These are phyloP conservation scores for Amblyteles armatorius DNA, from an alignment of 2,888 invertebrate genomes.

Conservation along the genomic window DNA sequence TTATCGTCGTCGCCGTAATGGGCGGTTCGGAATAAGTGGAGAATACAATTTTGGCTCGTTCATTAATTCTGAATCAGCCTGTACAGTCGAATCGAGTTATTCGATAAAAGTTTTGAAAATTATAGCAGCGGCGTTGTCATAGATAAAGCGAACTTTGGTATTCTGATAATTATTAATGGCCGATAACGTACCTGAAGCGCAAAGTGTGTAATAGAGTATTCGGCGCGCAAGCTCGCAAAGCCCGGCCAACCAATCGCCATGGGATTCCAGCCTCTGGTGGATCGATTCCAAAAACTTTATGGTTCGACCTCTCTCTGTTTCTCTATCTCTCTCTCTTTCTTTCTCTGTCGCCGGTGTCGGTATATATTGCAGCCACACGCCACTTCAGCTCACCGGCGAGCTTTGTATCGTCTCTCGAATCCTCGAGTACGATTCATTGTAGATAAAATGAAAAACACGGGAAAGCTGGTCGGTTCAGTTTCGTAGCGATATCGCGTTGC, in stretches of 20 bases:
- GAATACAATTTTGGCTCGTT: too few species aligned
- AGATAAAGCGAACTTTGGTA: conserved; percentile 17
- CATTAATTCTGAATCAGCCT: neutral
- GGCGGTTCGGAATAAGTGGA: neutral
- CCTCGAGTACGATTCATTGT: conserved; percentile 11
- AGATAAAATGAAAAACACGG: conserved; percentile 22
- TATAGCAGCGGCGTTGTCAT: neutral
- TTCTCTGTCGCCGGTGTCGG: neutral
- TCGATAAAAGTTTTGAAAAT: conserved; percentile 3
- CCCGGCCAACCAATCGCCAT: neutral
- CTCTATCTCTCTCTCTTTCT: neutral
- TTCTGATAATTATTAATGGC: conserved; percentile 48
- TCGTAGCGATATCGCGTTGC: conserved; percentile 25
- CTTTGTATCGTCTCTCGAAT: neutral
- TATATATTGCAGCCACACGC: conserved; percentile 7
- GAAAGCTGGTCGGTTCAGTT: conserved; percentile 17
- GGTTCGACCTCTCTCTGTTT: neutral
- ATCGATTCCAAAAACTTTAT: conserved; percentile 59
- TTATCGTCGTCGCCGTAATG: neutral
- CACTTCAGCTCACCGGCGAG: conserved; percentile 19
- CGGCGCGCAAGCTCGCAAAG: conserved; percentile 27
- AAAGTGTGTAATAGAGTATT: conserved; percentile 34
- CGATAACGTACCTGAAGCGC: conserved; percentile 37
- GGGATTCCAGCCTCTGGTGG: conserved; percentile 41
- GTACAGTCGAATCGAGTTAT: neutral